Conservation (phyloP, 1,140 invertebrate genomes). For the Thaumetopoea pityocampa region DNA sequence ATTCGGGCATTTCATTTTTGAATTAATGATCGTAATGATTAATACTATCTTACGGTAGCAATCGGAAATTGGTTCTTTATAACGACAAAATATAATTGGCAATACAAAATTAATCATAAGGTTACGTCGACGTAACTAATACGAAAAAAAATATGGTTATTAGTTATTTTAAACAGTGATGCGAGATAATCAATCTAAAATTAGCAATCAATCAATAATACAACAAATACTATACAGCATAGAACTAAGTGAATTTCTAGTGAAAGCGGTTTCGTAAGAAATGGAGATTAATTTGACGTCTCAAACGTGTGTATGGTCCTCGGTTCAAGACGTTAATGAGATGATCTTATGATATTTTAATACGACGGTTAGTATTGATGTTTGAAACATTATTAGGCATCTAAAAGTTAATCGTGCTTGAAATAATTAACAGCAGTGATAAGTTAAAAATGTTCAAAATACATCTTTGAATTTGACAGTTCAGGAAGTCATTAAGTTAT, state of each 20-base stretch:
- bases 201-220: slow-evolving; percentile 12
- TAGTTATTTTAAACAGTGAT: slow-evolving; percentile 17
- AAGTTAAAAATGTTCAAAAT: too few species aligned
- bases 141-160: slow-evolving; percentile 2
- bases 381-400: slow-evolving; percentile 1
- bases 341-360: slow-evolving; percentile 17
- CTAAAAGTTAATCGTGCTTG: too few species aligned
- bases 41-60: too few species aligned
- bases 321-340: slow-evolving; percentile 15
- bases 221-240: slow-evolving; percentile 6
- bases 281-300: slow-evolving; percentile 13
- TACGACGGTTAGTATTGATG: slow-evolving; percentile 12
- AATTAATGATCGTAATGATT: too few species aligned
- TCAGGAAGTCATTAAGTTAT: too few species aligned
- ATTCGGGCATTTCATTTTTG: too few species aligned
- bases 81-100: too few species aligned
- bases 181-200: slow-evolving; percentile 9
- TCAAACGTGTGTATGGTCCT: slow-evolving; percentile 6
- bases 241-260: slow-evolving; percentile 6
- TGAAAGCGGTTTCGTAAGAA: slow-evolving; percentile 6
- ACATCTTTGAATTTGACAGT: too few species aligned
- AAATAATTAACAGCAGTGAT: too few species aligned
- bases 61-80: too few species aligned
- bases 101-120: too few species aligned
- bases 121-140: too few species aligned